Conservation (phyloP, 2,888 invertebrate species). For the Sepiola atlantica region DNA sequence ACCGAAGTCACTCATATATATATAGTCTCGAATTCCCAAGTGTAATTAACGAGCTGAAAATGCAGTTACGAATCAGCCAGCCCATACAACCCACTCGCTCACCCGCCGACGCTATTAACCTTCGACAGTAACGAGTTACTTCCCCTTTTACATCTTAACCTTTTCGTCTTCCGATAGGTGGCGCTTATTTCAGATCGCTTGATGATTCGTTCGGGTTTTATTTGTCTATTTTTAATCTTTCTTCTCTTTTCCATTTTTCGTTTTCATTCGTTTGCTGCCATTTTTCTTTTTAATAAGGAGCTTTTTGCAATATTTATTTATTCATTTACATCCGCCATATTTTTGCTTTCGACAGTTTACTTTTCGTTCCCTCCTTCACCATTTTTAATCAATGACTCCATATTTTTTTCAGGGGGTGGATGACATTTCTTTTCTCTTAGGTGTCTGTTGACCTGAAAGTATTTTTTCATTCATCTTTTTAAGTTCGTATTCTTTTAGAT, state of each 20-base stretch:
- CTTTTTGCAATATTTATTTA: background rate
- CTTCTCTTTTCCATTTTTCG: no score
- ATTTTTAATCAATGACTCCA: background rate
- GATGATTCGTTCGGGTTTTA: background rate
- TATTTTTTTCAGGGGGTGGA: background rate
- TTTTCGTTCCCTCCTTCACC: background rate
- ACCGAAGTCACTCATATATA: background rate
- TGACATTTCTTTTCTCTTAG: background rate
- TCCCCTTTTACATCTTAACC: background rate
- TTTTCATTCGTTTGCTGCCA: no score
- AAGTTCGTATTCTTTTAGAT: no score
- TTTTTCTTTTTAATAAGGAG: background rate
- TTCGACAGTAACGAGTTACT: background rate
- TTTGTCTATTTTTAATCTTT: background rate
- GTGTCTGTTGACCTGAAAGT: background rate
- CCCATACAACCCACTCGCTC: background rate
- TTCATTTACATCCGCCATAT: background rate
- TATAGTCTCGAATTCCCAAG: background rate
- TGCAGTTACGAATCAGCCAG: background rate
- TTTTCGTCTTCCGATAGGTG: background rate
- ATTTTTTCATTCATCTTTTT: background rate
- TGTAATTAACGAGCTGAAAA: background rate
- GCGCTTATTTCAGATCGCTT: background rate
- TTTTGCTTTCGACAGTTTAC: background rate
- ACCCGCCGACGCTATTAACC: background rate